Base-by-base conservation (phyloP, 2,797 vertebrate species). In the Ptychadena robeensis region DNA sequence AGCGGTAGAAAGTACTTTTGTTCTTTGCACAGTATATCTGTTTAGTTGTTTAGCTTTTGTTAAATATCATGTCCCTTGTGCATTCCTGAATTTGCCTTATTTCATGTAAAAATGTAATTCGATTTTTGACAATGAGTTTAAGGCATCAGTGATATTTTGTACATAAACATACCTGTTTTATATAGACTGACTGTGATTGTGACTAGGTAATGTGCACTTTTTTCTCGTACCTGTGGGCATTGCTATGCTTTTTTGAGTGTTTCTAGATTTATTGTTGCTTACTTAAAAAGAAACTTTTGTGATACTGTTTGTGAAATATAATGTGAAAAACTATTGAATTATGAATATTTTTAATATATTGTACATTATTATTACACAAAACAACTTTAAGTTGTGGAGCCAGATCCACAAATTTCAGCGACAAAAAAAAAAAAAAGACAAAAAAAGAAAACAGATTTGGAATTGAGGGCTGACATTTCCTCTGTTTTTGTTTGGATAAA, bases 241-340 rank as follows among this genome's bases (percentile, higher is more conserved):
- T 93, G 93, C 93, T 92, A 93, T 95, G 93, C 93, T 94, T 94
- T 93, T 81, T 95, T 92, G 94, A 93, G 94, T 94, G 94, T 94
- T 94, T 94, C 92, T 95, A 94, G 93, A 91, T 92, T 93, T 93
- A 94, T 87, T 92, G 93, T 94, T 94, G 92, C 92, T 94, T 93
- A 94, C 91, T 91, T 87, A 89, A 92, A 88, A 91, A 89, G 91
- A 82, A 91, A 90, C 88, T 92, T 94, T 95, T 95, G 94, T 95
- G 94, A 95, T 95, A 95, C 94, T 94, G 94, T 95, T 94, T 93
- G 93, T 95, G 94, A 94, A 93, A 92, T 94, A 94, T 93, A 91
- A 93, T 94, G 93, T 95, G 93, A 94, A 93, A 94, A 93, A 90
- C 92, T 94, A 94, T 89, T 93, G 92, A 94, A 92, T 94, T 93